Conservation (phyloP, 2,113 vertebrate species). For the Ageneiosus marmoratus region DNA sequence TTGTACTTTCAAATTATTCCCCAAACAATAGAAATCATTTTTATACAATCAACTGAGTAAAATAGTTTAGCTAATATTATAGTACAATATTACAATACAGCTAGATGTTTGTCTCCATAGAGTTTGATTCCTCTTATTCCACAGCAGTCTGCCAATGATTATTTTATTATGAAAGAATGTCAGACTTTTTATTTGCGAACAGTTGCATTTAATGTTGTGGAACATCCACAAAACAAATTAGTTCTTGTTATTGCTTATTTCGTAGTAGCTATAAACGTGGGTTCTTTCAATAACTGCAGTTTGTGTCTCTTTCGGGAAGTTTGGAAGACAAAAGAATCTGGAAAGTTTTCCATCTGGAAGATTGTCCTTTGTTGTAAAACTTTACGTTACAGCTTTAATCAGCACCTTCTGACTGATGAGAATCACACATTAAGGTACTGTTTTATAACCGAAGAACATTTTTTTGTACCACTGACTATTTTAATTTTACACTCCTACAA, state of each 20-base stretch:
- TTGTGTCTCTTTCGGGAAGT: background rate
- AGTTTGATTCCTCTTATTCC: background rate
- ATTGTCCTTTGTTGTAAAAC: background rate
- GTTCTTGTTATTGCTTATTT: background rate
- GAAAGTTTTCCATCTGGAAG: background rate
- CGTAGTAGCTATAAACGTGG: background rate
- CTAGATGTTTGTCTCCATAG: background rate
- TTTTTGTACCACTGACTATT: background rate
- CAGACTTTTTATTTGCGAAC: background rate
- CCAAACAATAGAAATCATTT: background rate
- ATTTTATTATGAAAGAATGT: background rate
- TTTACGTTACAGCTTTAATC: background rate
- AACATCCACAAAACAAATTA: background rate
- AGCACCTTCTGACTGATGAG: background rate
- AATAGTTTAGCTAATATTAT: background rate
- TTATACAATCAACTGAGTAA: background rate
- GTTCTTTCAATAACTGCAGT: background rate
- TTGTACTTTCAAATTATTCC: background rate
- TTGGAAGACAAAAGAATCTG: background rate
- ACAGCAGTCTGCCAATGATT: background rate
- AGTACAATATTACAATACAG: background rate
- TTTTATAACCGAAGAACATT: background rate
- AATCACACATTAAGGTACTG: background rate
- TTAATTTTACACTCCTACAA: background rate
- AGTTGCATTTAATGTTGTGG: background rate